These are phyloP conservation scores for Gymnarchus niloticus DNA, from an alignment of 2,113 vertebrate genomes.

Conservation along the genomic window DNA sequence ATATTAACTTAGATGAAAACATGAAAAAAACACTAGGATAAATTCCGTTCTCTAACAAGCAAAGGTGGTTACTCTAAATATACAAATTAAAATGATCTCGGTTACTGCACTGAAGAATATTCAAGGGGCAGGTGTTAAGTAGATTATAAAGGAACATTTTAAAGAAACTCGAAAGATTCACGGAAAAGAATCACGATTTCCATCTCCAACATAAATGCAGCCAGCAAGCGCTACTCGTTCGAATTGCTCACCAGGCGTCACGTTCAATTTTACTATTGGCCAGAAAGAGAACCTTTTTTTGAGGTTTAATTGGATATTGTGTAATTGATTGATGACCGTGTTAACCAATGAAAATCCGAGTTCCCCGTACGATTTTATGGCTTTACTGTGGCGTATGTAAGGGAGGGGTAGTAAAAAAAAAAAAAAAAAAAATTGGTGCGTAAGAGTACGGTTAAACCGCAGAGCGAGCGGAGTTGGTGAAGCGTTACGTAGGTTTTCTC, in stretches of 20 bases:
- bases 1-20: no score
- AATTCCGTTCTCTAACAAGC: no score
- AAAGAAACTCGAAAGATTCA: no score
- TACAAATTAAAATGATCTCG: background rate
- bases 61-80: background rate
- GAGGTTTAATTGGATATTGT: background rate
- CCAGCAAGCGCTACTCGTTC: no score
- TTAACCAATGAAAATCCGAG: background rate
- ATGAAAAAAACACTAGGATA: no score
- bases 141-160: no score
- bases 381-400: slow-evolving; percentile 11
- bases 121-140: no score
- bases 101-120: no score
- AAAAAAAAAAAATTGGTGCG: background rate
- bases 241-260: no score
- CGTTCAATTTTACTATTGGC: slow-evolving; percentile 2
- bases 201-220: no score
- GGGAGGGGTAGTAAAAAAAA: slow-evolving; percentile 12
- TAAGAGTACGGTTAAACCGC: background rate
- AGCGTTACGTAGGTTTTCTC: background rate
- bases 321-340: background rate
- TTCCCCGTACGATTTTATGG: background rate
- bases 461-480: background rate
- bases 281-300: background rate
- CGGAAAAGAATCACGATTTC: no score